phyloP scores from a whole-genome alignment of 2,888 invertebrate species.

The Agrilus cyanescens region DNA sequence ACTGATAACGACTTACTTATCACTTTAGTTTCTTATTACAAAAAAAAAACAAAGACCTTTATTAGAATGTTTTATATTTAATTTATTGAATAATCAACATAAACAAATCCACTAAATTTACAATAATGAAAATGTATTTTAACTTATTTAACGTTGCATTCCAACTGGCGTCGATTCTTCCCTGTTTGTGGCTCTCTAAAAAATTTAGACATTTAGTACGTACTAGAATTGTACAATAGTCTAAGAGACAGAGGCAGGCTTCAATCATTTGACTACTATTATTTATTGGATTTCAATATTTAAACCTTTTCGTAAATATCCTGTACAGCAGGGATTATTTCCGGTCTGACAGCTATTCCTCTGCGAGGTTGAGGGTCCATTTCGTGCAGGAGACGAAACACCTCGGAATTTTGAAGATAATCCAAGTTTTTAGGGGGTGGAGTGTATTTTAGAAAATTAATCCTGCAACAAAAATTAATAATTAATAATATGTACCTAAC shows the following conservation, averaged over 20 bases:
- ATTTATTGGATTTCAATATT: not conserved
- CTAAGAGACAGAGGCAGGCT: not conserved
- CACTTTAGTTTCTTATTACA: too few relatives aligned
- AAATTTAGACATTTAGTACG: too few relatives aligned
- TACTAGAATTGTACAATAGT: not conserved
- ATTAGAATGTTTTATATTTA: too few relatives aligned
- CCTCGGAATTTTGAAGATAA: slow-evolving; percentile 66
- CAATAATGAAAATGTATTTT: not conserved
- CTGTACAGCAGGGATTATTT: slow-evolving; percentile 53
- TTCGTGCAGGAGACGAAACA: slow-evolving; percentile 68
- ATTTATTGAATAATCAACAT: too few relatives aligned
- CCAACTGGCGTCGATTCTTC: not conserved
- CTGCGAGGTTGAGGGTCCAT: slow-evolving; percentile 49
- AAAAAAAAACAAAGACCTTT: too few relatives aligned
- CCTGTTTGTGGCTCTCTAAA: not conserved
- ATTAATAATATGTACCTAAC: not conserved
- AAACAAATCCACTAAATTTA: too few relatives aligned
- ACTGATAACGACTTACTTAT: too few relatives aligned
- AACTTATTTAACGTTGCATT: not conserved
- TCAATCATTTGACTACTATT: too few relatives aligned
- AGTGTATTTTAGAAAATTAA: slow-evolving; percentile 85
- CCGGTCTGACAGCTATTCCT: slow-evolving; percentile 52
- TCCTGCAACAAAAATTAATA: slow-evolving; percentile 41
- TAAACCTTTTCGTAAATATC: slow-evolving; percentile 35
- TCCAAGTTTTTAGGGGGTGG: slow-evolving; percentile 64